Evolutionary conservation across 2,113 vertebrate species (phyloP), one percentile per base, ranked within the genome.

Genomic region (Archocentrus centrarchus): DNA sequence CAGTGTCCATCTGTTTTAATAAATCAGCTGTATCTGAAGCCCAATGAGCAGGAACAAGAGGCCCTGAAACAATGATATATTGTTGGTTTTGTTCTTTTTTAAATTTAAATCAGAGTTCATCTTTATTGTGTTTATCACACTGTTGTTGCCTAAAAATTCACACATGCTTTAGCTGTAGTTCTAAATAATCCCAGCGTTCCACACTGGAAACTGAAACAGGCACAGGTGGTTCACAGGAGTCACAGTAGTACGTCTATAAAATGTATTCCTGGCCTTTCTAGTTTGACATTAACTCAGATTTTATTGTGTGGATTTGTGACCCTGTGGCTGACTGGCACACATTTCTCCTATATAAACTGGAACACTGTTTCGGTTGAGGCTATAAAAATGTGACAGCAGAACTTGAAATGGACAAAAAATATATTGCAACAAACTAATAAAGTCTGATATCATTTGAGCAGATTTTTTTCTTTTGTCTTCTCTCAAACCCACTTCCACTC

Each of bases 211-310:
- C 3, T 18, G 18, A 55, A 50, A 35, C 15, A 1, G 57, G 20
- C 2, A 9, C 7, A 50, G 3, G 4, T 59, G n/a, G 15, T 60
- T 44, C 11, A 55, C 61, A 83, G 60, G 35, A 59, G n/a, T 7
- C 10, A 50, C 10, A 41, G 50, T 58, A 27, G 55, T 35, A n/a
- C 24, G 32, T n/a, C 50, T 11, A 79, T 83, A 55, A 70, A 89
- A 57, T 11, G 30, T 53, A 70, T 85, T 75, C 15, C 64, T 11
- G 20, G 37, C 27, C 8, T 53, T 70, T 82, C 57, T 77, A 76
- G 91, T 92, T 91, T 86, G 9, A 57, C 80, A 92, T 91, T 92
- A 92, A 91, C 90, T 77, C 3, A 3, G 11, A 57, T 60, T 81
- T 66, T 63, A 81, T 27, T 57, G 6, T 75, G 32, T 50, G 11